A percentile compares a stretch with the other conserved stretches of the same genome.
Evolutionary conservation across 2,113 vertebrate species (phyloP).

Genomic region (Diglossa brunneiventris): DNA sequence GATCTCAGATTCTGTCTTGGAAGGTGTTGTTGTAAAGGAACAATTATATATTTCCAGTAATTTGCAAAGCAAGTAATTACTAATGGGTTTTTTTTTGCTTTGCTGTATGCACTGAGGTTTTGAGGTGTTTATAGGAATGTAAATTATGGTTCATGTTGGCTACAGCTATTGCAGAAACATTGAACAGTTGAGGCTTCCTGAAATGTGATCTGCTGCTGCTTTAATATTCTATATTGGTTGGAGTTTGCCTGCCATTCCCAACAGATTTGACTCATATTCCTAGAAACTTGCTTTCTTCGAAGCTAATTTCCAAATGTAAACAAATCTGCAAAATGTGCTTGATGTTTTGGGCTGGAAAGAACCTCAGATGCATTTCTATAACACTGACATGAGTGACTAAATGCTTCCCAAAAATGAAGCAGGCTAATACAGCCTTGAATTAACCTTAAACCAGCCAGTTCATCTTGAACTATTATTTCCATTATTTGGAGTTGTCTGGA

Average conservation of each 20-base stretch:
- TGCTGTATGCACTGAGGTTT: not conserved
- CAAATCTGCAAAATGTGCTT: not conserved
- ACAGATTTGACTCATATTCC: conserved; percentile 18
- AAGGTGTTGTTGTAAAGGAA: not conserved
- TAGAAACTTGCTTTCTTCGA: conserved; percentile 51
- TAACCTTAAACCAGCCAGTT: not conserved
- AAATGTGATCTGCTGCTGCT: conserved; percentile 16
- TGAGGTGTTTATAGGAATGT: not conserved
- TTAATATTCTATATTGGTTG: not conserved
- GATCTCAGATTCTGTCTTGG: not conserved
- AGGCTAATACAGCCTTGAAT: not conserved
- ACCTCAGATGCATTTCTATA: not conserved
- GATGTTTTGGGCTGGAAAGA: not conserved
- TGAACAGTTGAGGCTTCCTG: not conserved
- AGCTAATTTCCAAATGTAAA: conserved; percentile 19
- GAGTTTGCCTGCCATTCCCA: conserved; percentile 7
- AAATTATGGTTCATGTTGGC: not conserved
- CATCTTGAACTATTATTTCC: not conserved
- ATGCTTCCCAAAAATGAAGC: not conserved
- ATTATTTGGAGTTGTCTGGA: not conserved
- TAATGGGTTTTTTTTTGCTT: not conserved
- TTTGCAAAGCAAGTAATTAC: not conserved
- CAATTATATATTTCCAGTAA: not conserved
- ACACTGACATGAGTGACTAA: not conserved
- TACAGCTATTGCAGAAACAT: not conserved